Percentiles rank a stretch among this genome's conserved stretches.
phyloP scores from a whole-genome alignment of 64 coral and sea anemone genomes.

The Montipora sp. region DNA sequence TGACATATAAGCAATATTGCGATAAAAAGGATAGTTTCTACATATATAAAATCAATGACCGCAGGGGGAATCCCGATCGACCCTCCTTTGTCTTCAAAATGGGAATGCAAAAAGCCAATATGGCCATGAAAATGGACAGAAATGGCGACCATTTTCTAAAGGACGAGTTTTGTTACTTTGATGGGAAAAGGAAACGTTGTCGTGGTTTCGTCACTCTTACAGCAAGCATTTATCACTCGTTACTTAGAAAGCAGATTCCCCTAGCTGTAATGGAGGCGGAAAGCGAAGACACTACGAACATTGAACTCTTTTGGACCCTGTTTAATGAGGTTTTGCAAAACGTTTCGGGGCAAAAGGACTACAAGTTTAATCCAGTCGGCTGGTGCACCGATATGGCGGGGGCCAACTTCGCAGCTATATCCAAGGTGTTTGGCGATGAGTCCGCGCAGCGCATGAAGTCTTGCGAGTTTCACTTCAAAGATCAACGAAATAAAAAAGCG shows the following conservation, averaged over 20 bases:
- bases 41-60: conserved; percentile 69
- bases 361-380: conserved; percentile 26
- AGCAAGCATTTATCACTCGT: conserved; percentile 73
- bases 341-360: neutral
- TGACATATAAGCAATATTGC: conserved; percentile 63
- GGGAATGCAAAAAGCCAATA: conserved; percentile 44
- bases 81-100: conserved; percentile 76
- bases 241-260: conserved; percentile 46
- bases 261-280: conserved; percentile 63
- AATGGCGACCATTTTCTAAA: conserved; percentile 28
- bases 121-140: conserved; percentile 50
- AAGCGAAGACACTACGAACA: conserved; percentile 33
- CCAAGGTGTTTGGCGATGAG: conserved; percentile 37
- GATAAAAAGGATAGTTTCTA: conserved; percentile 59
- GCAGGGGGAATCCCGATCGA: conserved; percentile 57
- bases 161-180: conserved; percentile 60
- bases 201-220: conserved; percentile 49
- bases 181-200: conserved; percentile 51
- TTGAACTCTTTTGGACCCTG: conserved; percentile 56
- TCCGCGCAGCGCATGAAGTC: conserved; percentile 46
- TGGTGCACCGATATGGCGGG: conserved; percentile 60
- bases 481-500: neutral
- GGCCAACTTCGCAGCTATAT: conserved; percentile 30
- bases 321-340: conserved; percentile 64
- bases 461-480: conserved; percentile 64